Evolutionary conservation across 2,113 vertebrate species (phyloP), one percentile per base, ranked within the genome.

Genomic region (Gorilla gorilla): DNA sequence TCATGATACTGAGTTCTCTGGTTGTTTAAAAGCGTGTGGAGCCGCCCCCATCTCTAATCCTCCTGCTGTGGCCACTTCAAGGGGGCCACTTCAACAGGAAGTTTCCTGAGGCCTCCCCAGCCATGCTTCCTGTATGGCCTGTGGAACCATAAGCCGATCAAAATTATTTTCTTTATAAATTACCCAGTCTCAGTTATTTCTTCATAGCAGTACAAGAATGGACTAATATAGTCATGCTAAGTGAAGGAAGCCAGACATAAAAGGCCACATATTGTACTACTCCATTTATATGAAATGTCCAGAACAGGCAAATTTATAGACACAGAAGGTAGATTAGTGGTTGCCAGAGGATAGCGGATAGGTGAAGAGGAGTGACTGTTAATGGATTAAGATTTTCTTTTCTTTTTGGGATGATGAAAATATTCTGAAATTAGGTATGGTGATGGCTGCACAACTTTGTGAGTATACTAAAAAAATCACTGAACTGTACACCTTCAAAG

Each of bases 291-390:
- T 59, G 20, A 82, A 95, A 90, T 87, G 27, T 93, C 70, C 87
- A 87, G n/a, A 43, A 90, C 1, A 90, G 45, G 45, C 38, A 97
- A 95, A 93, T 20, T 66, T 90, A 93, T 32, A 75, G 79, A 93
- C 38, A 93, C 40, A 81, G 5, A 86, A 93, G 50, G 40, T 75
- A 75, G 25, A 70, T 52, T 27, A 59, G 59, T 76, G 75, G 10
- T 38, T 87, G 27, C 38, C 79, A 94, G n/a, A 30, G 32, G 8
- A 12, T 55, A 17, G 6, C 8, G 35, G 12, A 48, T 0, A 30
- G 13, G 72, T 57, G n/a, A 7, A 23, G 22, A n/a, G 75, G 25
- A 89, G 3, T 70, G 43, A 84, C 64, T 91, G 50, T 38, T 80
- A 79, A 59, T 80, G 25, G 61, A 90, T 78, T 81, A 38, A 94